These are phyloP conservation scores for Catocala nupta DNA, from an alignment of 2,888 invertebrate species.

Conservation along the genomic window DNA sequence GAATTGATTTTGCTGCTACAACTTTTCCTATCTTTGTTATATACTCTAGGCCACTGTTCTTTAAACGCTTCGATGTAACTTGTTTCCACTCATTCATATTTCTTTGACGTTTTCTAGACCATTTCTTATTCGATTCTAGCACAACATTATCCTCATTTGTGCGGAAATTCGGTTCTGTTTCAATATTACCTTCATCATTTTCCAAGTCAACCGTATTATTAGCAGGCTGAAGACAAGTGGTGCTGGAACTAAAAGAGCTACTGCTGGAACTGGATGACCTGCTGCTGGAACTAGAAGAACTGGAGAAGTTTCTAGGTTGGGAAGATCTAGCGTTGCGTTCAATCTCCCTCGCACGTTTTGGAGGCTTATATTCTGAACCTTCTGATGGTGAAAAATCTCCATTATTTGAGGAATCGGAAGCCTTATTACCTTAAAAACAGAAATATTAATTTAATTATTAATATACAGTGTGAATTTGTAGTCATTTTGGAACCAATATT, in stretches of 20 bases:
- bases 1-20: slow-evolving; percentile 21
- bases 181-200: too few relatives aligned
- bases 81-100: slow-evolving; percentile 36
- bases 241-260: slow-evolving; percentile 22
- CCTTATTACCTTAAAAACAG: slow-evolving; percentile 15
- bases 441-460: too few relatives aligned
- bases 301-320: slow-evolving; percentile 23
- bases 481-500: slow-evolving; percentile 5
- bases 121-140: too few relatives aligned
- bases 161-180: too few relatives aligned
- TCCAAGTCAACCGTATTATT: too few relatives aligned
- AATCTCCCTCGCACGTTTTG: slow-evolving; percentile 16
- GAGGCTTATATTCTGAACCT: slow-evolving; percentile 28
- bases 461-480: too few relatives aligned
- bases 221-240: too few relatives aligned
- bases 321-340: slow-evolving; percentile 19
- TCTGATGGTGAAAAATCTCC: slow-evolving; percentile 36
- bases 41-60: slow-evolving; percentile 38
- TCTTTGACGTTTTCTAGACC: slow-evolving; percentile 22
- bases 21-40: slow-evolving; percentile 31
- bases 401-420: slow-evolving; percentile 21
- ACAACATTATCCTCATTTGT: too few relatives aligned
- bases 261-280: slow-evolving; percentile 35
- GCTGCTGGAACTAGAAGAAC: slow-evolving; percentile 25
- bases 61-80: slow-evolving; percentile 32